Evolutionary conservation across 2,888 invertebrate genomes (phyloP).

Genomic region (Mongoloraphidia duomilia): DNA sequence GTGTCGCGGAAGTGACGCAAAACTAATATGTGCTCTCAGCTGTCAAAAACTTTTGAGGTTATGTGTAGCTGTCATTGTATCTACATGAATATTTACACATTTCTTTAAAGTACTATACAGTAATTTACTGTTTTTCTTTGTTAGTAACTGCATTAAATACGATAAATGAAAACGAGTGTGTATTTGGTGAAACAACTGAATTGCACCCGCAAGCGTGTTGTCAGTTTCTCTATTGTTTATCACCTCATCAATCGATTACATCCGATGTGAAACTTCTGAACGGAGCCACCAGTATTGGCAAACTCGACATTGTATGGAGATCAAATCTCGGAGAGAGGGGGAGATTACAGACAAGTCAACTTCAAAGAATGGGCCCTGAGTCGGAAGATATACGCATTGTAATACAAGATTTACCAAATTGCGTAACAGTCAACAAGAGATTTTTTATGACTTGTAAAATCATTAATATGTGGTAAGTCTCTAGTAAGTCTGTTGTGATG

Average conservation of each 20-base stretch:
- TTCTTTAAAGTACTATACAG: no score
- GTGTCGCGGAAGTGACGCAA: no score
- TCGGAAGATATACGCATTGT: slow-evolving; percentile 83
- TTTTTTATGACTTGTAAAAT: slow-evolving; percentile 70
- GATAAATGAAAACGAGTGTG: slow-evolving; percentile 47
- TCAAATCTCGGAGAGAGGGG: slow-evolving; percentile 94
- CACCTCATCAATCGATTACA: slow-evolving; percentile 61
- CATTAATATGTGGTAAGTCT: slow-evolving; percentile 55
- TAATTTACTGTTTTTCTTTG: slow-evolving; percentile 8
- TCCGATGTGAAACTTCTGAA: slow-evolving; percentile 65
- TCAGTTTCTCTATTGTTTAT: slow-evolving; percentile 88
- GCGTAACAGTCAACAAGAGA: slow-evolving; percentile 66
- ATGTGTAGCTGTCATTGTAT: no score
- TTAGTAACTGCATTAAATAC: slow-evolving; percentile 58
- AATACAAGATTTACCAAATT: slow-evolving; percentile 71
- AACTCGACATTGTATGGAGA: slow-evolving; percentile 96
- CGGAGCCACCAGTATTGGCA: slow-evolving; percentile 81
- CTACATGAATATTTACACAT: no score
- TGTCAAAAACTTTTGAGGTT: no score
- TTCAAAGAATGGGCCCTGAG: slow-evolving; percentile 82
- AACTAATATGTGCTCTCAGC: no score
- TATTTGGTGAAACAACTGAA: slow-evolving; percentile 65
- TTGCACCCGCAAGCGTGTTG: slow-evolving; percentile 82
- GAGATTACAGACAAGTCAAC: slow-evolving; percentile 87
- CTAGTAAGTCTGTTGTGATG: not conserved